Percentiles rank a stretch among this genome's conserved stretches.
Evolutionary conservation across 37 sponge, comb jelly and placozoan genomes (phyloP).

Genomic region (Lycopodina hypogea): DNA sequence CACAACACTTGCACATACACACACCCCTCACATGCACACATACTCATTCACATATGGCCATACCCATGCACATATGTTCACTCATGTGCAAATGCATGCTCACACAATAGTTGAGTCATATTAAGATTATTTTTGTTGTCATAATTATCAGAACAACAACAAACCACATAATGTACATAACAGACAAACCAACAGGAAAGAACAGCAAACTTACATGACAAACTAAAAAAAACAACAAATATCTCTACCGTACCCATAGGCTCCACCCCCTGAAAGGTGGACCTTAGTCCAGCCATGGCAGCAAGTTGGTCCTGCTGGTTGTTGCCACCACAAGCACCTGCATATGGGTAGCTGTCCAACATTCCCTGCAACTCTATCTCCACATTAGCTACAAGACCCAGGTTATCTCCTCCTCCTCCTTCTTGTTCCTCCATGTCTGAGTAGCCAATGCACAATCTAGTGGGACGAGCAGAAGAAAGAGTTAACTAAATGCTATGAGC

Average conservation of each 20-base stretch:
- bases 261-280: slow-evolving; percentile 40
- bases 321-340: background rate
- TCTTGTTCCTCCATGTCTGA: slow-evolving; percentile 11
- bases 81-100: no score
- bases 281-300: background rate
- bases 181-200: no score
- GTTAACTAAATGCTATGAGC: background rate
- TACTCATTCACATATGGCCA: no score
- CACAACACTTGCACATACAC: no score
- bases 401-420: slow-evolving; percentile 1
- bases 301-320: background rate
- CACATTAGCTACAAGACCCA: background rate
- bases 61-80: no score
- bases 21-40: no score
- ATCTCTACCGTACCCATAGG: slow-evolving; percentile 38
- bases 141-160: no score
- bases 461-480: background rate
- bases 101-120: no score
- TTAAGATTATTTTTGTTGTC: no score
- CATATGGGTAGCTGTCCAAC: background rate
- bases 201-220: background rate
- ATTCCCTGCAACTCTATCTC: slow-evolving; percentile 20
- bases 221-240: background rate
- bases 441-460: background rate
- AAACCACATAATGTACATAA: no score